Evolutionary conservation across 1,140 invertebrate species (phyloP).

Genomic region (Zeugodacus cucurbitae): DNA sequence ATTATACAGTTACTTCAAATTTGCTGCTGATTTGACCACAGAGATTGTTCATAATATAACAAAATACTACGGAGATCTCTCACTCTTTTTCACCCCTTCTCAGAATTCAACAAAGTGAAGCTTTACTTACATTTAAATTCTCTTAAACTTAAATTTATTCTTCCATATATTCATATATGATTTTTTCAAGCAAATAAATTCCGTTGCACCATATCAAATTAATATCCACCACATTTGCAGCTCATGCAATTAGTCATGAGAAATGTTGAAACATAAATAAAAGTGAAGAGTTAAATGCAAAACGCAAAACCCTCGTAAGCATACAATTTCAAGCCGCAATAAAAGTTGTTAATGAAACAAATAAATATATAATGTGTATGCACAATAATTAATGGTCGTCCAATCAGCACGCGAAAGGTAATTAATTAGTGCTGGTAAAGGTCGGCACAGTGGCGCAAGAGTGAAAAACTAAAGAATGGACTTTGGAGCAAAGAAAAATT

Average conservation of each 20-base stretch:
- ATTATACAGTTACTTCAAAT: no score
- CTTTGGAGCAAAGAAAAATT: not conserved
- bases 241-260: not conserved
- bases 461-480: not conserved
- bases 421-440: not conserved
- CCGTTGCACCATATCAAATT: not conserved
- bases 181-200: no score
- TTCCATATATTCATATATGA: no score
- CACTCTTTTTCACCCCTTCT: no score
- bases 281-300: not conserved
- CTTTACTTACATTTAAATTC: no score
- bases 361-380: not conserved
- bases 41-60: no score
- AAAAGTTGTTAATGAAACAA: not conserved
- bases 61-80: no score
- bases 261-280: not conserved
- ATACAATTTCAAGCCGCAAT: not conserved
- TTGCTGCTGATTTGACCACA: no score
- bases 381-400: not conserved
- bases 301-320: not conserved
- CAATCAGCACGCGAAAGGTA: not conserved
- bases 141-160: no score
- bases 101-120: no score
- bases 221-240: not conserved
- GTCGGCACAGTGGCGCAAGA: not conserved